These are phyloP conservation scores for Frankliniella fusca DNA, from an alignment of 2,888 invertebrate species.

Conservation along the genomic window DNA sequence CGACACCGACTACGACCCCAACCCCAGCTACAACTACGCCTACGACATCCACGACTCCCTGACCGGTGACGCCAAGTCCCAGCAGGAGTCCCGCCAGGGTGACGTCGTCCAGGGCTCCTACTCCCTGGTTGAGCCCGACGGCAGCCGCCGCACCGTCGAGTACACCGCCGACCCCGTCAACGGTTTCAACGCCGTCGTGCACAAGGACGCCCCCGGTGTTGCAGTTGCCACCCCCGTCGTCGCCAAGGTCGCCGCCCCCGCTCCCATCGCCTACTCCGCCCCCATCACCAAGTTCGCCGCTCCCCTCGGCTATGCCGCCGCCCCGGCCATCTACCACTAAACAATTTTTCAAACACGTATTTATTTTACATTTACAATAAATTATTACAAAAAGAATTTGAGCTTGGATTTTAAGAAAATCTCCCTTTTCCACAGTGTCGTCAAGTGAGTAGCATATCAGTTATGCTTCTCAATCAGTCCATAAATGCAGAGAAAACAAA, in stretches of 20 bases:
- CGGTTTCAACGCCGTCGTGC: slow-evolving; percentile 43
- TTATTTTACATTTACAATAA: too few species aligned
- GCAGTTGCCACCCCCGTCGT: too few species aligned
- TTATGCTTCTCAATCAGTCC: too few species aligned
- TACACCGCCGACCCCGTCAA: slow-evolving; percentile 43
- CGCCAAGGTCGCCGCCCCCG: neutral
- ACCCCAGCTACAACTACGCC: slow-evolving; percentile 41
- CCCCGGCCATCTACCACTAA: neutral
- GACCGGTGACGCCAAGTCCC: slow-evolving; percentile 42
- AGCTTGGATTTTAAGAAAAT: too few species aligned
- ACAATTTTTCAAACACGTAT: too few species aligned
- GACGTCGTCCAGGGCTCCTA: slow-evolving; percentile 41
- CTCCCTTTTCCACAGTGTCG: too few species aligned
- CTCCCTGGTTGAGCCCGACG: slow-evolving; percentile 40
- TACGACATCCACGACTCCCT: slow-evolving; percentile 41
- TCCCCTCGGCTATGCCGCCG: neutral
- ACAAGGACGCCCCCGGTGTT: slow-evolving; percentile 37
- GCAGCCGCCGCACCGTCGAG: slow-evolving; percentile 38
- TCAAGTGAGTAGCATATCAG: too few species aligned
- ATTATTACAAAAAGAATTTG: too few species aligned
- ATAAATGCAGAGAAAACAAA: too few species aligned
- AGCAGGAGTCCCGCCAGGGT: slow-evolving; percentile 40
- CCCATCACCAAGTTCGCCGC: slow-evolving; percentile 21
- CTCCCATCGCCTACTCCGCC: slow-evolving; percentile 17
- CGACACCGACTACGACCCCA: slow-evolving; percentile 41